Evolutionary conservation across 2,888 invertebrate genomes (phyloP), one percentile per base, ranked within the genome.

Genomic region (Caradrina clavipalpis): DNA sequence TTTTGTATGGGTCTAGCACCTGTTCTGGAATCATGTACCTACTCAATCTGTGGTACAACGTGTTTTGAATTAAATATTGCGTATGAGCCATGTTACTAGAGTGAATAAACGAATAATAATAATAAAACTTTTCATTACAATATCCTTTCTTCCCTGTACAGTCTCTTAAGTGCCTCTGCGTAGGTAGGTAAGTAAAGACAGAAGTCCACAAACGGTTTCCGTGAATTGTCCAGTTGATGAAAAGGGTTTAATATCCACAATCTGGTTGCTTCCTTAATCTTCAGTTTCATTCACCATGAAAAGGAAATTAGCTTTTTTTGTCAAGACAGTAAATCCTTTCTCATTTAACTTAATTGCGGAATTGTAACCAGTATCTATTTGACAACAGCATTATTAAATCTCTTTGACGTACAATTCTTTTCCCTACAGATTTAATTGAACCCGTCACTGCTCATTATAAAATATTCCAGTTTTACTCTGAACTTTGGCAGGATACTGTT

Each of bases 401-500:
- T 67, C 79, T 82, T 81, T 79, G 76, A 67, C 45, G 19, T 31
- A 55, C 66, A 39, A 67, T 79, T 78, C 64, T 78, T 81, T 81
- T 58, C 61, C 54, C 67, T 69, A 53, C 47, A 55, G 60, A 63
- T 76, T 74, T 69, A 73, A 75, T 82, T 81, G 78, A 76, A 81
- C 68, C 71, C 50, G 50, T 75, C 61, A 81, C 65, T 62, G 72
- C 66, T 76, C 69, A 76, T 78, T 80, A 84, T 76, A 76, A 72
- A 80, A 73, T 70, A 73, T 62, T 77, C 67, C 56, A 74, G 45
- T 72, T 70, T 72, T 53, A 54, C 63, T 1, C 21, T 78, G 78
- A 75, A 80, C 72, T 70, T 70, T 60, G 62, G 35, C 68, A 58
- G 67, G 82, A 80, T 87, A 83, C 81, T 85, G 82, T 84, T 86